A percentile compares a stretch with the other conserved stretches of the same genome.
phyloP scores from a whole-genome alignment of 2,888 invertebrate species.

The Fragum fragum region DNA sequence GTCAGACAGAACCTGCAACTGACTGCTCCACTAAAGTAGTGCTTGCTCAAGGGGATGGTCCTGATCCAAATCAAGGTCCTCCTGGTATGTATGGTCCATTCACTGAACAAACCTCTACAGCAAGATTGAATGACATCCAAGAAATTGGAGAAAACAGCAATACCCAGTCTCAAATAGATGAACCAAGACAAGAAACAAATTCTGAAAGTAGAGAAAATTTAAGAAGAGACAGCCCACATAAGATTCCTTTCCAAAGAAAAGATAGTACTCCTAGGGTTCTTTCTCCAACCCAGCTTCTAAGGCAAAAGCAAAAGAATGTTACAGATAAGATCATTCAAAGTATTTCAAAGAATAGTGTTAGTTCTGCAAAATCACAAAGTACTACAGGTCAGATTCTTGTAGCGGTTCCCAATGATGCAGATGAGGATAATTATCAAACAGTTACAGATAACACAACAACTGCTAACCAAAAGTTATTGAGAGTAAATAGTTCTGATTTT shows the following conservation, averaged over 20 bases:
- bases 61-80: conserved; percentile 10
- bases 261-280: conserved; percentile 46
- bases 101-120: background rate
- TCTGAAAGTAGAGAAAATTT: background rate
- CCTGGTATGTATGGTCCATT: conserved; percentile 20
- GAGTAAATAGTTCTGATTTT: conserved; percentile 17
- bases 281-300: conserved; percentile 56
- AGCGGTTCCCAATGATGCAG: background rate
- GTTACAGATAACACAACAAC: background rate
- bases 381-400: background rate
- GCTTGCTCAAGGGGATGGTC: conserved; percentile 45
- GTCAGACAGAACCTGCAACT: conserved; percentile 31
- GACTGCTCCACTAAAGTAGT: conserved; percentile 20
- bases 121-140: conserved; percentile 16
- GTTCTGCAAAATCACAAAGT: background rate
- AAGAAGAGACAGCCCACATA: background rate
- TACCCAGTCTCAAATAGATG: background rate
- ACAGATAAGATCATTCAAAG: conserved; percentile 36
- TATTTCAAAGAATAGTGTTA: background rate
- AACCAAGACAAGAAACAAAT: too few species aligned
- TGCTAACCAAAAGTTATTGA: background rate
- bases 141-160: background rate
- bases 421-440: background rate
- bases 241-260: conserved; percentile 24
- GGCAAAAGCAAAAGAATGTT: conserved; percentile 53